These are phyloP conservation scores for Ploceus nigricollis DNA, from an alignment of 2,113 vertebrate species.

Conservation along the genomic window DNA sequence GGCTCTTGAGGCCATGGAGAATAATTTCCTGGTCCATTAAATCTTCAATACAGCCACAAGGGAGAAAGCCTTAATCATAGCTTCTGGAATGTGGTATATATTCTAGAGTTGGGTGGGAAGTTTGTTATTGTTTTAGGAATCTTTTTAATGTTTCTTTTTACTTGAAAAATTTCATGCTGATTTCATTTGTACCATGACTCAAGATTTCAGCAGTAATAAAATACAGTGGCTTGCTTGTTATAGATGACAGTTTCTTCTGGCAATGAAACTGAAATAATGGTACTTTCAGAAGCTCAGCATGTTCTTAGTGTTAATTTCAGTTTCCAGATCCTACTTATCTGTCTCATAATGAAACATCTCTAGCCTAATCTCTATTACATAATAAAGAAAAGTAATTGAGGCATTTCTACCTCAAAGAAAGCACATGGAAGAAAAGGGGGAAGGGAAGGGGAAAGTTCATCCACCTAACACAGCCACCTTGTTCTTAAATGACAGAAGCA, in stretches of 20 bases:
- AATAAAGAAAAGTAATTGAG: not conserved
- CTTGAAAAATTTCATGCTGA: not conserved
- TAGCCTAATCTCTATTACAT: not conserved
- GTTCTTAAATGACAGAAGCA: not conserved
- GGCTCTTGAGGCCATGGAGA: not conserved
- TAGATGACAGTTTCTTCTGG: not conserved
- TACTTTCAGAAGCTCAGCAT: not conserved
- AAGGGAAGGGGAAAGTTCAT: not conserved
- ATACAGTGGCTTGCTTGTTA: not conserved
- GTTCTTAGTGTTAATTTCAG: not conserved
- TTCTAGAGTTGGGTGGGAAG: not conserved
- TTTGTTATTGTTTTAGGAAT: not conserved
- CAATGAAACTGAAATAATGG: not conserved
- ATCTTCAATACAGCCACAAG: not conserved
- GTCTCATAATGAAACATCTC: not conserved
- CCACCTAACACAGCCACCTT: not conserved
- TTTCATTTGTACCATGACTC: not conserved
- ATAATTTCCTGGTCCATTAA: not conserved
- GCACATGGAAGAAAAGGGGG: not conserved
- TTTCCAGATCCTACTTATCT: not conserved
- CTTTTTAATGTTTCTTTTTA: not conserved
- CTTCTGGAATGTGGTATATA: not conserved
- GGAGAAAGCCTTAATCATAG: not conserved
- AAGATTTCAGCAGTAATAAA: not conserved
- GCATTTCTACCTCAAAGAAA: not conserved